A percentile compares a stretch with the other conserved stretches of the same genome.
Evolutionary conservation across 2,888 invertebrate species (phyloP).

Genomic region (Cosmia trapezina): DNA sequence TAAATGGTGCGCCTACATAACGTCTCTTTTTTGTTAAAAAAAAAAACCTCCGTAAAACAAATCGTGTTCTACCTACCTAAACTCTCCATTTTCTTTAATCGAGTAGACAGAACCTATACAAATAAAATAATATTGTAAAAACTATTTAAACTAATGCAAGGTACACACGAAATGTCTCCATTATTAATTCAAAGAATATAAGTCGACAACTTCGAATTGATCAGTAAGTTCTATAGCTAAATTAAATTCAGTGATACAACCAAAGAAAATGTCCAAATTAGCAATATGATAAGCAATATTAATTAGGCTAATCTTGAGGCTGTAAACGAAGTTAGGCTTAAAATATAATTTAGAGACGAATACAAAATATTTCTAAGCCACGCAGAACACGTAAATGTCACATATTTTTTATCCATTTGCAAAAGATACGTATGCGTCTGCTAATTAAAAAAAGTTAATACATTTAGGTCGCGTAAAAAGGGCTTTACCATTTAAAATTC

Average conservation of each 20-base stretch:
- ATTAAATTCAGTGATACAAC: conserved; percentile 59
- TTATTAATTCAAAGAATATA: conserved; percentile 43
- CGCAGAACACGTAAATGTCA: conserved; percentile 4
- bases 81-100: conserved; percentile 33
- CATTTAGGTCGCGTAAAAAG: conserved; percentile 19
- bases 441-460: conserved; percentile 9
- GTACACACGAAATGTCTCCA: conserved; percentile 49
- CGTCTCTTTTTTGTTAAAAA: conserved; percentile 11
- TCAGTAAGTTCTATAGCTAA: conserved; percentile 44
- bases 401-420: conserved; percentile 28
- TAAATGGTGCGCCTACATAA: conserved; percentile 82
- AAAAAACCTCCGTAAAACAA: neutral
- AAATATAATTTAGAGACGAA: conserved; percentile 18
- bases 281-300: conserved; percentile 67
- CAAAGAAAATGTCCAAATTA: conserved; percentile 64
- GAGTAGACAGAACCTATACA: conserved; percentile 68
- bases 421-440: neutral
- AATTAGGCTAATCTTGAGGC: conserved; percentile 43
- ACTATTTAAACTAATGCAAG: conserved; percentile 48
- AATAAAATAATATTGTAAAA: conserved; percentile 67
- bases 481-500: conserved; percentile 23
- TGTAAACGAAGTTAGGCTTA: conserved; percentile 60
- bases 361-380: neutral
- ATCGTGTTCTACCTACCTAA: conserved; percentile 32
- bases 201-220: conserved; percentile 42